Percentiles rank a stretch among this genome's conserved stretches.
Conservation (phyloP, 1,140 invertebrate species). For the Drosophila punjabiensis region DNA sequence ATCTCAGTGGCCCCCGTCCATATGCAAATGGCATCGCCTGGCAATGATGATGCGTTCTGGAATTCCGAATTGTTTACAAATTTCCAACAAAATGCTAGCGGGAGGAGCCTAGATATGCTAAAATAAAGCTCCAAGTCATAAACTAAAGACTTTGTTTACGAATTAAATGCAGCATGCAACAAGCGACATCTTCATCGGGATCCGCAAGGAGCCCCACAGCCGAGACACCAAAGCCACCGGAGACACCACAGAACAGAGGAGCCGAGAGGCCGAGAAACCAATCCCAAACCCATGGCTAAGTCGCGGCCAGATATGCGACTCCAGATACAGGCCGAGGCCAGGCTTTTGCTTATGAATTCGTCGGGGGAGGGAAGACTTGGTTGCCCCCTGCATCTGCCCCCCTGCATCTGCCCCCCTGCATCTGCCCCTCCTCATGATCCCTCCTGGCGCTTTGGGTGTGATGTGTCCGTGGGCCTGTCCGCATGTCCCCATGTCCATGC, state of each 20-base stretch:
- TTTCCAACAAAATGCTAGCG: conserved; percentile 70
- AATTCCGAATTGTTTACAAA: conserved; percentile 79
- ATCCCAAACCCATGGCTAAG: not conserved
- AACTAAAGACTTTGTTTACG: conserved; percentile 85
- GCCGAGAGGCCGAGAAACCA: not conserved
- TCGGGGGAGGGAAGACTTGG: conserved; percentile 21
- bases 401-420: too few relatives aligned
- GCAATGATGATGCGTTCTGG: conserved; percentile 53
- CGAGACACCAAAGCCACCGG: not conserved
- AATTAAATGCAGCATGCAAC: conserved; percentile 83
- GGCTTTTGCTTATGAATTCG: conserved; percentile 67
- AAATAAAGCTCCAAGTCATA: conserved; percentile 80
- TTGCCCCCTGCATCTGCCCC: conserved; percentile 6
- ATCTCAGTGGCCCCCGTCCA: not conserved
- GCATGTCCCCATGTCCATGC: conserved; percentile 9
- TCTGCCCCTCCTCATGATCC: conserved; percentile 17
- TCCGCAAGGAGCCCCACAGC: not conserved
- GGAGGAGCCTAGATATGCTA: conserved; percentile 74
- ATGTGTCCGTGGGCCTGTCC: conserved; percentile 42
- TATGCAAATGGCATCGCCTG: conserved; percentile 62
- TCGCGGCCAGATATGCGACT: conserved; percentile 34
- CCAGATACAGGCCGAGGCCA: conserved; percentile 26
- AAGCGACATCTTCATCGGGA: conserved; percentile 74
- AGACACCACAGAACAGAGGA: not conserved
- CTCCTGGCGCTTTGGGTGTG: conserved; percentile 79